These are phyloP conservation scores for Hucho hucho DNA, from an alignment of 2,113 vertebrate species.

Conservation along the genomic window DNA sequence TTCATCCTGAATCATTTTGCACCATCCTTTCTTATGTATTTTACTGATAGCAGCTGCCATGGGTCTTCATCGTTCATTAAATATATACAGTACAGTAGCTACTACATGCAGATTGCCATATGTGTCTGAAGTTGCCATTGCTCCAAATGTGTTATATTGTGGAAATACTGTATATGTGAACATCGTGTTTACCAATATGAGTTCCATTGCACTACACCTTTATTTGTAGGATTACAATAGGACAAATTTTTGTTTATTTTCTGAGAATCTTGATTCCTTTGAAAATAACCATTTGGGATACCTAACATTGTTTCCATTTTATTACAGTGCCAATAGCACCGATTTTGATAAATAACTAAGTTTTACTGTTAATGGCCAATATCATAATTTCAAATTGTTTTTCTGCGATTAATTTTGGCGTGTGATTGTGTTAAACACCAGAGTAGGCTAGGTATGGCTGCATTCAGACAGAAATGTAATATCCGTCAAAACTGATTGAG, in stretches of 20 bases:
- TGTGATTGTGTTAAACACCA: not conserved
- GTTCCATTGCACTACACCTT: slow-evolving; percentile 63
- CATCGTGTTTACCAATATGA: slow-evolving; percentile 47
- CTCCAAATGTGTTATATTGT: slow-evolving; percentile 64
- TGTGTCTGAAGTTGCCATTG: slow-evolving; percentile 54
- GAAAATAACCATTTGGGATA: slow-evolving; percentile 31
- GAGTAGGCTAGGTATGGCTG: not conserved
- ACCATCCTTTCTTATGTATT: slow-evolving; percentile 54
- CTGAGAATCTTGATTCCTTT: slow-evolving; percentile 31
- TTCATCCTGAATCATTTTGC: slow-evolving; percentile 48
- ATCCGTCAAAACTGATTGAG: not conserved
- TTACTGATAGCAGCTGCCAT: slow-evolving; percentile 61
- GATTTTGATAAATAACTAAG: not conserved
- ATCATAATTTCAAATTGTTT: not conserved
- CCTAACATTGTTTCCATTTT: slow-evolving; percentile 44
- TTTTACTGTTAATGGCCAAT: not conserved
- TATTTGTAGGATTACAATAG: slow-evolving; percentile 65
- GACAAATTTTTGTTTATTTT: slow-evolving; percentile 8
- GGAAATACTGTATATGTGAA: slow-evolving; percentile 54
- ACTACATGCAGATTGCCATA: slow-evolving; percentile 43
- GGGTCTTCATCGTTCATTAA: slow-evolving; percentile 38
- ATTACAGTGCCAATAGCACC: slow-evolving; percentile 26
- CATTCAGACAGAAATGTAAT: not conserved
- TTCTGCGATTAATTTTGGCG: not conserved
- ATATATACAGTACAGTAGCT: slow-evolving; percentile 33